phyloP scores from a whole-genome alignment of 37 sponge, comb jelly and placozoan species.

The Amphimedon queenslandica region DNA sequence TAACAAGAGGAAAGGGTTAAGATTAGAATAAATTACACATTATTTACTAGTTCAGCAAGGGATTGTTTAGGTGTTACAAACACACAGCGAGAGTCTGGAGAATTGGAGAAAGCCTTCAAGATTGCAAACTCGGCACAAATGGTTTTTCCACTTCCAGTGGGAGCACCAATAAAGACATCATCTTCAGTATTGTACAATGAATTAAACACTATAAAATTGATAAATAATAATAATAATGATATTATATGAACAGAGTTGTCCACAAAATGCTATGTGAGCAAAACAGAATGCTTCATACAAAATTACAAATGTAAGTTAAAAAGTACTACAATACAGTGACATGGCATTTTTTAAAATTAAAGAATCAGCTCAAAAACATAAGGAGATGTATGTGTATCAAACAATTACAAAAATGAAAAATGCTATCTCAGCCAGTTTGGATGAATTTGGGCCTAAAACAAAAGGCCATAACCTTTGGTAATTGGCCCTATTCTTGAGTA shows the following conservation, averaged over 20 bases:
- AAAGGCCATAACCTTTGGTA: no score
- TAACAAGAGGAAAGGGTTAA: no score
- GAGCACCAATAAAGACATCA: slow-evolving; percentile 96
- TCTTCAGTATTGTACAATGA: slow-evolving; percentile 95
- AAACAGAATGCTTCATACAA: not conserved
- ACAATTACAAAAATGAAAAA: no score
- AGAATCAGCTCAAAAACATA: no score
- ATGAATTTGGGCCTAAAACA: no score
- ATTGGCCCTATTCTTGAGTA: no score
- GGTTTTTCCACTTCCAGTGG: slow-evolving; percentile 98
- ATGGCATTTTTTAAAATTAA: no score
- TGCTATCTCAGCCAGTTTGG: no score
- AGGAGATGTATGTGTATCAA: no score
- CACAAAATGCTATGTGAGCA: not conserved
- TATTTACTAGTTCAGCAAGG: slow-evolving; percentile 81
- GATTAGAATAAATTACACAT: not conserved
- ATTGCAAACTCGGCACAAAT: slow-evolving; percentile 99
- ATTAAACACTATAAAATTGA: slow-evolving; percentile 83
- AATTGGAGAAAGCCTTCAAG: slow-evolving; percentile 65
- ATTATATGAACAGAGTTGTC: not conserved
- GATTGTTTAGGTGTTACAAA: slow-evolving; percentile 87
- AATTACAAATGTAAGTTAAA: not conserved
- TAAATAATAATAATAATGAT: not conserved
- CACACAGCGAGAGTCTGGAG: slow-evolving; percentile 74
- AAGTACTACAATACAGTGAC: no score